Evolutionary conservation across 1,140 invertebrate genomes (phyloP).

Genomic region (Drosophila athabasca): DNA sequence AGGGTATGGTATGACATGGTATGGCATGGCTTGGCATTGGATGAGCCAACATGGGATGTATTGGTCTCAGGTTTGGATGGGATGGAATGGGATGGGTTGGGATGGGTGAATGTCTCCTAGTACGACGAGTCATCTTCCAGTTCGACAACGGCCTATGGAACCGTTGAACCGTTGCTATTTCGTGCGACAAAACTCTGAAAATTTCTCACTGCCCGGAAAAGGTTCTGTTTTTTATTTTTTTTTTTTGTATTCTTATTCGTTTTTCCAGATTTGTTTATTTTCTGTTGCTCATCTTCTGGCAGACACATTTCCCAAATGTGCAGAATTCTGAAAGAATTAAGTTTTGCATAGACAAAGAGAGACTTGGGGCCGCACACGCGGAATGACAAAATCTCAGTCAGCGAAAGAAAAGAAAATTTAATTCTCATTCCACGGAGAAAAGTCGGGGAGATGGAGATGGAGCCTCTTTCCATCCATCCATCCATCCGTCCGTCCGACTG

Average conservation of each 20-base stretch:
- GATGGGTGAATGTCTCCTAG: constrained; percentile 68
- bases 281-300: constrained; percentile 59
- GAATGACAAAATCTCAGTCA: constrained; percentile 56
- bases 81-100: constrained; percentile 31
- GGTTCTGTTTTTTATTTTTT: constrained; percentile 1
- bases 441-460: constrained; percentile 9
- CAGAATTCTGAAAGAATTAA: constrained; percentile 69
- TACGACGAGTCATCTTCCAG: constrained; percentile 72
- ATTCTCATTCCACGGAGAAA: constrained; percentile 43
- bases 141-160: constrained; percentile 74
- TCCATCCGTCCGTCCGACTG: too few relatives aligned
- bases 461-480: too few relatives aligned
- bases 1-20: constrained; percentile 31
- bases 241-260: constrained; percentile 12
- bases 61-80: constrained; percentile 15
- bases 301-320: constrained; percentile 72
- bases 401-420: constrained; percentile 36
- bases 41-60: constrained; percentile 15
- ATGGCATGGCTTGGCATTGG: constrained; percentile 15
- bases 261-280: constrained; percentile 34
- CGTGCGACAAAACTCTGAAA: constrained; percentile 75
- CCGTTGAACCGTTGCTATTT: constrained; percentile 71
- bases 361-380: constrained; percentile 42
- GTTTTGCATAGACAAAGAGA: constrained; percentile 31
- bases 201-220: constrained; percentile 62